Evolutionary conservation across 2,113 vertebrate genomes (phyloP), one percentile per base, ranked within the genome.

Genomic region (Pseudorhombus dupliciocellatus): DNA sequence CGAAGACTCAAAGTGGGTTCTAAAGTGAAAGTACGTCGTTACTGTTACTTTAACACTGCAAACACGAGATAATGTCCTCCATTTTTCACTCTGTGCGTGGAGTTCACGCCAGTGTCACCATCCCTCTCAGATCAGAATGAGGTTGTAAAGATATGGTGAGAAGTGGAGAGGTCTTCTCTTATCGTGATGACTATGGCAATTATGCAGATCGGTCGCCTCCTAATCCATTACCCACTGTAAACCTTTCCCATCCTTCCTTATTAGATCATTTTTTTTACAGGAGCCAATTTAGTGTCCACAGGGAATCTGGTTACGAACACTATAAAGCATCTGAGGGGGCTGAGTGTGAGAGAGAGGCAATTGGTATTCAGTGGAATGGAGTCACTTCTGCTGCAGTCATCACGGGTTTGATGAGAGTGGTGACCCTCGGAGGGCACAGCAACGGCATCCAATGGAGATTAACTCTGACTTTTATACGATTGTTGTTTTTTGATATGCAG

Each of bases 161-260:
- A 64, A 77, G 68, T 83, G 63, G 50, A 83, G 79, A 77, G 69
- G 68, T 80, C 24, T 67, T 73, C 71, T 88, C 80, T 76, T 73
- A 77, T 86, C 54, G 57, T 69, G 60, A 88, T 85, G 76, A 74
- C 84, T 87, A 62, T 69, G 53, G 59, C 85, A 79, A 90, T 91
- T 88, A 88, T 85, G 72, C 79, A 66, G 34, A 83, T 63, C 56
- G 57, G 56, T 73, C 81, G 88, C 83, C 71, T 73, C 81, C 80
- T 75, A 65, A 82, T 86, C 77, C 53, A 84, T 81, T 66, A 76
- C 70, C 63, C 12, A 64, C 81, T 77, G 76, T 81, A 89, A 88
- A 88, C 77, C 73, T 66, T 72, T 81, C 73, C 66, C 66, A 75
- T 84, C 70, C 53, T 69, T 82, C 57, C 46, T 56, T 65, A 76